Evolutionary conservation across 2,113 vertebrate species (phyloP).

Genomic region (Phaethornis superciliosus): DNA sequence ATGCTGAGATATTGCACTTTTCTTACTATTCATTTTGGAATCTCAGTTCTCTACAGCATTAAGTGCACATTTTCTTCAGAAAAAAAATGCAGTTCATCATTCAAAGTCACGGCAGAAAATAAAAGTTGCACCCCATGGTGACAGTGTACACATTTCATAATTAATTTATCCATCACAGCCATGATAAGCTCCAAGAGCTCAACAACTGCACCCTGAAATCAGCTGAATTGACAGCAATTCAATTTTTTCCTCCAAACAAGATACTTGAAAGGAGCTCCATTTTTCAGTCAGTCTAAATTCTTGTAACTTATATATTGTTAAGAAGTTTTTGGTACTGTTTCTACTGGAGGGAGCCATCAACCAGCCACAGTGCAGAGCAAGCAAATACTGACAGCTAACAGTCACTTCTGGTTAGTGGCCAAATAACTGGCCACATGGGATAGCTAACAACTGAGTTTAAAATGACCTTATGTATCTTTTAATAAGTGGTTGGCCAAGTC

Average conservation of each 20-base stretch:
- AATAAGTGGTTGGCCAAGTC: background rate
- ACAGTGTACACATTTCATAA: background rate
- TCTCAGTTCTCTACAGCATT: slow-evolving; percentile 2
- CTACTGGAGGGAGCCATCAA: background rate
- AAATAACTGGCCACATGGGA: background rate
- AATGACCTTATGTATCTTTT: background rate
- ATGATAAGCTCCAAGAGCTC: background rate
- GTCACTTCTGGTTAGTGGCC: background rate
- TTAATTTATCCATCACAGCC: background rate
- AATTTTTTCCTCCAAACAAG: background rate
- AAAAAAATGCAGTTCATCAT: background rate
- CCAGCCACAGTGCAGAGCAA: background rate
- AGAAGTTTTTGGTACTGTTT: background rate
- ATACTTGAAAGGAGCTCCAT: background rate
- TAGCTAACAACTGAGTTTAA: background rate
- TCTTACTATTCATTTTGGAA: slow-evolving; percentile 19
- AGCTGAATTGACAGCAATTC: background rate
- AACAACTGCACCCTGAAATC: background rate
- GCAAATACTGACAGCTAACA: background rate
- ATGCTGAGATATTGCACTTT: slow-evolving; percentile 3
- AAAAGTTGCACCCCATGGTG: background rate
- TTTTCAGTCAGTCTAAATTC: background rate
- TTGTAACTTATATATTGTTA: background rate
- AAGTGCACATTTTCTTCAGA: background rate
- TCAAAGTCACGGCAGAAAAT: slow-evolving; percentile 25